phyloP scores from a whole-genome alignment of 2,797 vertebrate genomes.

The Tragopan temminckii region DNA sequence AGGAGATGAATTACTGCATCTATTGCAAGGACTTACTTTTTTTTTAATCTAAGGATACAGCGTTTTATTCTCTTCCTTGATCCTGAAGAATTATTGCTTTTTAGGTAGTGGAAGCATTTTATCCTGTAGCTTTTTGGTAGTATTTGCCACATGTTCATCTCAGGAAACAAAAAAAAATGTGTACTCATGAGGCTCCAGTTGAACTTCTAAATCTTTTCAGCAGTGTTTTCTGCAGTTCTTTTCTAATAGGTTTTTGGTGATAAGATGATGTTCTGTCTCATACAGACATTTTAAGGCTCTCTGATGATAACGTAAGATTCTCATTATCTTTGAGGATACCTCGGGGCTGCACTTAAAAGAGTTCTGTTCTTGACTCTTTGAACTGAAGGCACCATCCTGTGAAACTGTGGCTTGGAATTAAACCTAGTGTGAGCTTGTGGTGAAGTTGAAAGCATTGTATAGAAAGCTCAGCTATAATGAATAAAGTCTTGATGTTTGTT shows the following conservation, averaged over 20 bases:
- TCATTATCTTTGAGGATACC: not conserved
- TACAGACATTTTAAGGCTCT: not conserved
- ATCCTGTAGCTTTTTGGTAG: not conserved
- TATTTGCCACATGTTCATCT: not conserved
- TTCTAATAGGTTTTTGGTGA: not conserved
- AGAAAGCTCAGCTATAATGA: not conserved
- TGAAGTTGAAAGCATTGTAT: not conserved
- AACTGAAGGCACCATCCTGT: not conserved
- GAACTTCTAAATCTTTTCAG: not conserved
- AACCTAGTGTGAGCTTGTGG: not conserved
- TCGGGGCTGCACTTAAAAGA: fast-evolving
- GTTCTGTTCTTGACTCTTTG: not conserved
- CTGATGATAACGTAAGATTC: too few species aligned
- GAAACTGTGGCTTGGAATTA: not conserved
- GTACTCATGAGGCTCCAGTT: not conserved
- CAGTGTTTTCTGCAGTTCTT: not conserved
- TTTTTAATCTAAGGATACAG: not conserved
- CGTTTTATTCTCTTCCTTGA: not conserved
- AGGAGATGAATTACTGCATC: conserved; percentile 85
- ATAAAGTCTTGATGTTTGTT: not conserved
- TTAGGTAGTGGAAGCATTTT: not conserved
- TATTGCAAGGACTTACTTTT: conserved; percentile 45
- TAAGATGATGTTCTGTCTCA: not conserved
- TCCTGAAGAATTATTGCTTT: not conserved
- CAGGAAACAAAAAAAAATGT: not conserved